phyloP scores from a whole-genome alignment of 1,140 invertebrate genomes.

The Heliconius hewitsoni region DNA sequence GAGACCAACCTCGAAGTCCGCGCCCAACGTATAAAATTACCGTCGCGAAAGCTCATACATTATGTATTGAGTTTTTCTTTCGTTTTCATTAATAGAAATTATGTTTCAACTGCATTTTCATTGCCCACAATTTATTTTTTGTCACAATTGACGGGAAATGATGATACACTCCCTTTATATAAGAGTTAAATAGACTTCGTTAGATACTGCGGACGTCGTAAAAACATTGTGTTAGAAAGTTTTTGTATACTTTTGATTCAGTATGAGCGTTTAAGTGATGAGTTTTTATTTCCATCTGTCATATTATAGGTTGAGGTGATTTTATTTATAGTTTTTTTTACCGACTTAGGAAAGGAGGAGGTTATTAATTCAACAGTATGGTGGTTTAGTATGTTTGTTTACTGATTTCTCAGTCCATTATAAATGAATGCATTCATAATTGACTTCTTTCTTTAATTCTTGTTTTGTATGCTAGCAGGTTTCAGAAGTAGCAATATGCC shows the following conservation, averaged over 20 bases:
- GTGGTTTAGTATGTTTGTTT: too few relatives aligned
- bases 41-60: conserved; percentile 38
- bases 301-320: neutral
- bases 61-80: conserved; percentile 43
- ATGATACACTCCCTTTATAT: conserved; percentile 30
- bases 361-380: too few relatives aligned
- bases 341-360: too few relatives aligned
- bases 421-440: too few relatives aligned
- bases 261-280: neutral
- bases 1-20: neutral
- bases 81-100: conserved; percentile 41
- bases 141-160: conserved; percentile 37
- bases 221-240: neutral
- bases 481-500: too few relatives aligned
- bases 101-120: conserved; percentile 42
- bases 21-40: conserved; percentile 27
- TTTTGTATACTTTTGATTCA: neutral
- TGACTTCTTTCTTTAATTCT: too few relatives aligned
- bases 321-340: neutral
- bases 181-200: conserved; percentile 5
- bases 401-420: too few relatives aligned
- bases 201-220: conserved; percentile 8
- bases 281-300: neutral
- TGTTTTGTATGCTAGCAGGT: too few relatives aligned
- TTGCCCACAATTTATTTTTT: conserved; percentile 39